Evolutionary conservation across 1,140 invertebrate species (phyloP).

Genomic region (Mercenaria mercenaria): DNA sequence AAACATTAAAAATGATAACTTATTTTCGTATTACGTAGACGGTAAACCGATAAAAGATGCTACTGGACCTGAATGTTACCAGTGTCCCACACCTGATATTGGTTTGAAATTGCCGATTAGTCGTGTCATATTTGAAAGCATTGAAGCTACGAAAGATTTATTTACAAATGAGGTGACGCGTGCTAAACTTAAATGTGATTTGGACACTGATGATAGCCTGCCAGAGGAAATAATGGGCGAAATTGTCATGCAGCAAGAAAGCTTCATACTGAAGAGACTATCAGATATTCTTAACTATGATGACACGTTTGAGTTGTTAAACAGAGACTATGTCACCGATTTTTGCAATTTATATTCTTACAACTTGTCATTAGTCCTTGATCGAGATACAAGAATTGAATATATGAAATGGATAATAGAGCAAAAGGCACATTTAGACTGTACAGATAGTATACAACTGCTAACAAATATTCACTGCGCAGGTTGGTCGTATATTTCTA

Average conservation of each 20-base stretch:
- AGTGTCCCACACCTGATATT: conserved; percentile 32
- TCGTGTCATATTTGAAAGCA: not conserved
- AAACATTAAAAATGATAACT: not conserved
- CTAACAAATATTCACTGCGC: not conserved
- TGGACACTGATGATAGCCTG: conserved; percentile 14
- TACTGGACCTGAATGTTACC: conserved; percentile 51
- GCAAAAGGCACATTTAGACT: not conserved
- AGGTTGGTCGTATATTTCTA: not conserved
- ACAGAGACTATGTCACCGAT: conserved; percentile 39
- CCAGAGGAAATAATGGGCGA: conserved; percentile 29
- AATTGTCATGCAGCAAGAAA: conserved; percentile 6
- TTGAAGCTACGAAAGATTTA: conserved; percentile 33
- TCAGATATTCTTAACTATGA: not conserved
- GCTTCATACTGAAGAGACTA: not conserved
- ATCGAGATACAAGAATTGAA: not conserved
- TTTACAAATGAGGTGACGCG: conserved; percentile 9
- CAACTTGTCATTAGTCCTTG: not conserved
- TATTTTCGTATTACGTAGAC: conserved; percentile 18
- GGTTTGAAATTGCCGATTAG: conserved; percentile 29
- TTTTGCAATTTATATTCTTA: conserved; percentile 53
- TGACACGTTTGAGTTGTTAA: not conserved
- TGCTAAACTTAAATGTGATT: conserved; percentile 19
- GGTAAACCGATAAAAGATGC: not conserved
- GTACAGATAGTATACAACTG: not conserved
- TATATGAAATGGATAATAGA: not conserved